Percentiles rank a stretch among this genome's conserved stretches.
These are phyloP conservation scores for Hippocampus mohnikei DNA, from an alignment of 2,113 vertebrate genomes.

Conservation along the genomic window DNA sequence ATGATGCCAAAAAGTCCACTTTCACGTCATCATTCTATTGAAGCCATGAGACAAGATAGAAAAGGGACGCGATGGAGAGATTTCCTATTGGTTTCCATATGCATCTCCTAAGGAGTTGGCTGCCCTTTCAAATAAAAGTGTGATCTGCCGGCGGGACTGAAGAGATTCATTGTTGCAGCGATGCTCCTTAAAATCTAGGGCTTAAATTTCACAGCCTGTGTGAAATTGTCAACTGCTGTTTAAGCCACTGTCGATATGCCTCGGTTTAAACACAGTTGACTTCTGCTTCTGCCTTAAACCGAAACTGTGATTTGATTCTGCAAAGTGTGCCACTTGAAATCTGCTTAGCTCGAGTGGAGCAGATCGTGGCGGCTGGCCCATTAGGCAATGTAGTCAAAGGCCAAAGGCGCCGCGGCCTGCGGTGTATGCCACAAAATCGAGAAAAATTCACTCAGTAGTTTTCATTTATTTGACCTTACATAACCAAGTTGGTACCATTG, in stretches of 20 bases:
- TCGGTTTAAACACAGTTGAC: slow-evolving; percentile 34
- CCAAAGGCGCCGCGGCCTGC: neutral
- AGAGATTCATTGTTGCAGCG: slow-evolving; percentile 46
- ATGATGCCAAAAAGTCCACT: slow-evolving; percentile 25
- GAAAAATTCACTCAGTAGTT: neutral
- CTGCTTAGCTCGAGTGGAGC: neutral
- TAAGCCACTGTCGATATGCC: slow-evolving; percentile 37
- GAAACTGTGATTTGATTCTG: slow-evolving; percentile 22
- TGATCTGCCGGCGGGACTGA: slow-evolving; percentile 37
- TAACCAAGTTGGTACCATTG: no score
- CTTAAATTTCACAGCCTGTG: slow-evolving; percentile 57
- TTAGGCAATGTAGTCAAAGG: neutral
- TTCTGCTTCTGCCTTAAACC: slow-evolving; percentile 32
- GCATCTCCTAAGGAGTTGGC: slow-evolving; percentile 32
- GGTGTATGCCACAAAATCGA: neutral
- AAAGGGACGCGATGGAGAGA: neutral
- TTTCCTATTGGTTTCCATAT: slow-evolving; percentile 26
- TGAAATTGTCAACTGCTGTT: slow-evolving; percentile 47
- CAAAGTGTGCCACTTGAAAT: slow-evolving; percentile 24
- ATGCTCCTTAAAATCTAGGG: slow-evolving; percentile 50
- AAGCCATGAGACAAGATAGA: neutral
- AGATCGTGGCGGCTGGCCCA: neutral
- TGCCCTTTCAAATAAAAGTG: slow-evolving; percentile 46
- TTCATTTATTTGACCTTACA: no score
- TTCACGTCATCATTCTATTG: slow-evolving; percentile 22